phyloP scores from a whole-genome alignment of 2,113 vertebrate genomes.

The Peromyscus californicus region DNA sequence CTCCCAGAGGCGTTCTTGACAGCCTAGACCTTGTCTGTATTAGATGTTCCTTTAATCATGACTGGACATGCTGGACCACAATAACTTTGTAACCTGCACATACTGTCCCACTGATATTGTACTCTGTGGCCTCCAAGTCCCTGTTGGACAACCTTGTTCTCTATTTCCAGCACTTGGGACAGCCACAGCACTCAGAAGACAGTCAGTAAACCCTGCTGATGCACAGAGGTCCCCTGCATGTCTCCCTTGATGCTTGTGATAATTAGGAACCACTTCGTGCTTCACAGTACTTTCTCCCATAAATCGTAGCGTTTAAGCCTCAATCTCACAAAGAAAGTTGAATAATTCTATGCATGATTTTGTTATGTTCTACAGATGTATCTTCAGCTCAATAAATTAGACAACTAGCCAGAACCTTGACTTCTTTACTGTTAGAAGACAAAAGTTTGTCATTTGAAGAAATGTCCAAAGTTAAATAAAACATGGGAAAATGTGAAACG shows the following conservation, averaged over 20 bases:
- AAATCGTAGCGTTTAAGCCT: not conserved
- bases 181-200: not conserved
- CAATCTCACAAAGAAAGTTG: not conserved
- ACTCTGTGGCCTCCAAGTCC: not conserved
- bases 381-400: not conserved
- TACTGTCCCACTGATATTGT: rapidly evolving
- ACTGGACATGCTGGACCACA: too few species aligned
- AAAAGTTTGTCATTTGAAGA: not conserved
- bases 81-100: not conserved
- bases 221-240: not conserved
- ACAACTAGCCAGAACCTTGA: not conserved
- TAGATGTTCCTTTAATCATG: not conserved
- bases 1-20: not conserved
- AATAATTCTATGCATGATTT: rapidly evolving
- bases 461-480: too few species aligned
- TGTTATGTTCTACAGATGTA: not conserved
- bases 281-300: rapidly evolving
- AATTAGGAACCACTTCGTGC: not conserved
- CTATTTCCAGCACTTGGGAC: not conserved
- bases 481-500: not conserved
- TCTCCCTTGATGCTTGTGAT: not conserved
- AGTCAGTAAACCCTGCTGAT: rapidly evolving
- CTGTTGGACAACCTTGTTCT: rapidly evolving
- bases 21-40: not conserved
- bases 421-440: not conserved